A percentile compares a stretch with the other conserved stretches of the same genome.
Evolutionary conservation across 1,140 invertebrate genomes (phyloP).

Genomic region (Elymnias hypermnestra): DNA sequence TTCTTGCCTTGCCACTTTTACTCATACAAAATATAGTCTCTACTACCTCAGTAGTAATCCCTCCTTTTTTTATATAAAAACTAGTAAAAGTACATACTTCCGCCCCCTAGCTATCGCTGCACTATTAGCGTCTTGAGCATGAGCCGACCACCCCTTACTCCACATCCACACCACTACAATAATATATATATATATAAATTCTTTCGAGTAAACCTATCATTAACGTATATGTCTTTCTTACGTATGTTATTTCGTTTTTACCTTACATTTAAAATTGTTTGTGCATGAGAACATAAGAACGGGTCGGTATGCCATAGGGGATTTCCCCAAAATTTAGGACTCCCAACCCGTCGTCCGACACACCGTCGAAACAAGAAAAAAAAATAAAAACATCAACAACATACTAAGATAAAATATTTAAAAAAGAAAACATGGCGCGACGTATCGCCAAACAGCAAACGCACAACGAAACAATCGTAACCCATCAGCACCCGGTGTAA

Average conservation of each 20-base stretch:
- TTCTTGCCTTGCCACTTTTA: background rate
- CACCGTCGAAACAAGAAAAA: too few species aligned
- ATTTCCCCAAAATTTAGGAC: too few species aligned
- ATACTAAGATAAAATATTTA: constrained; percentile 37
- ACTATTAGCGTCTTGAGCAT: constrained; percentile 25
- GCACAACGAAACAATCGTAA: constrained; percentile 32
- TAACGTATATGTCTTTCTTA: constrained; percentile 76
- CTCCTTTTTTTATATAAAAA: too few species aligned
- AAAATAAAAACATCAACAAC: too few species aligned
- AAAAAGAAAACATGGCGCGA: constrained; percentile 23
- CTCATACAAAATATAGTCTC: constrained; percentile 1
- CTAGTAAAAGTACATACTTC: too few species aligned
- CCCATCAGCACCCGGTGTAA: constrained; percentile 37
- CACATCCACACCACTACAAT: constrained; percentile 31
- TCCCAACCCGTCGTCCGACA: too few species aligned
- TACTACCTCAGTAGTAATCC: too few species aligned
- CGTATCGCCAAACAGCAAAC: constrained; percentile 1
- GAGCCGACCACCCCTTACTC: constrained; percentile 21
- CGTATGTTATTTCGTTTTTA: constrained; percentile 73
- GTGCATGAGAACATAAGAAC: constrained; percentile 48
- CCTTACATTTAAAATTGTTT: constrained; percentile 54
- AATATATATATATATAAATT: constrained; percentile 74
- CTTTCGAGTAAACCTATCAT: constrained; percentile 66
- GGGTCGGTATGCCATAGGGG: too few species aligned
- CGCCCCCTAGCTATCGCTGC: constrained; percentile 5